These are phyloP conservation scores for Cataglyphis albicans DNA, from an alignment of 2,888 invertebrate species.

Conservation along the genomic window DNA sequence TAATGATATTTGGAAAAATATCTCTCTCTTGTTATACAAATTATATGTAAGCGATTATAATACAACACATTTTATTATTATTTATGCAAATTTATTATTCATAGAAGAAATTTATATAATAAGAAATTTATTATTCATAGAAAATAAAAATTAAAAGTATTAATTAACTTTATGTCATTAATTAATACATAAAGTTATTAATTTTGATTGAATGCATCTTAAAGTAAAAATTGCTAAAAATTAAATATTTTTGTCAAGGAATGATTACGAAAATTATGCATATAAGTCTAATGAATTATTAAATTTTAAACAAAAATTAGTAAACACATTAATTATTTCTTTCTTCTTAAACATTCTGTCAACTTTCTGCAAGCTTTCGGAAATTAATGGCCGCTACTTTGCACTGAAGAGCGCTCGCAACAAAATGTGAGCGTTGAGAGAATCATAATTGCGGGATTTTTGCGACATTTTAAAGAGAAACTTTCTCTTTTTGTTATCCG, in stretches of 20 bases:
- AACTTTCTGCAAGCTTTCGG: not conserved
- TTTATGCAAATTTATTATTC: not conserved
- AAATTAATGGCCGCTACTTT: conserved; percentile 26
- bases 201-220: not conserved
- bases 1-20: not conserved
- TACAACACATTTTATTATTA: not conserved
- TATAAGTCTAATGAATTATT: not conserved
- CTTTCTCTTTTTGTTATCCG: conserved; percentile 38
- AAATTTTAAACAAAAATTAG: not conserved
- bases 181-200: not conserved
- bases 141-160: not conserved
- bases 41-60: not conserved
- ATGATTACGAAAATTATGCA: not conserved
- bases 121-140: not conserved
- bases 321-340: not conserved
- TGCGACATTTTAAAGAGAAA: conserved; percentile 42
- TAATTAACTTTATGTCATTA: too few relatives aligned
- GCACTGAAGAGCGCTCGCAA: not conserved
- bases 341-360: not conserved
- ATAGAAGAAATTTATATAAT: not conserved
- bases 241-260: not conserved
- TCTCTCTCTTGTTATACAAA: not conserved
- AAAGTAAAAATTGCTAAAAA: not conserved
- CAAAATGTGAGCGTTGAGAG: conserved; percentile 23
- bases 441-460: conserved; percentile 6